Evolutionary conservation across 2,888 invertebrate species (phyloP).

Genomic region (Nipponacmea schrenckii): DNA sequence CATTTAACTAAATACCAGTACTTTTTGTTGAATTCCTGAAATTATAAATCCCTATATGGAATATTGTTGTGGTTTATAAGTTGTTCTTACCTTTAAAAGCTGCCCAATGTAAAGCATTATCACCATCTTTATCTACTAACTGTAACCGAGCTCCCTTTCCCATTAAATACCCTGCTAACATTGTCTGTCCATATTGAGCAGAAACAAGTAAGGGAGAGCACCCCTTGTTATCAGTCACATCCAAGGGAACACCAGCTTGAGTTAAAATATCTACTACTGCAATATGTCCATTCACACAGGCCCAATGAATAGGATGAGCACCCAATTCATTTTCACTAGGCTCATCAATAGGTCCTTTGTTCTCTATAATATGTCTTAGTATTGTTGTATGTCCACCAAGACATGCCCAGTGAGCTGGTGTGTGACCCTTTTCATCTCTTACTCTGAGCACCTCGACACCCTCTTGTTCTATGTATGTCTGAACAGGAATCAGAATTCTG

Average conservation of each 20-base stretch:
- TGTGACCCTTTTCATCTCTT: constrained; percentile 91
- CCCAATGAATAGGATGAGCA: constrained; percentile 93
- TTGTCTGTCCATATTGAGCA: constrained; percentile 91
- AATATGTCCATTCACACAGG: constrained; percentile 90
- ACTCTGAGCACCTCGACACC: constrained; percentile 79
- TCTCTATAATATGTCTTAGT: constrained; percentile 85
- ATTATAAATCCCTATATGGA: neutral
- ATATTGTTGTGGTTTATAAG: too few relatives aligned
- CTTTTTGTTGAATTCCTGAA: too few relatives aligned
- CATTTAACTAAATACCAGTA: too few relatives aligned
- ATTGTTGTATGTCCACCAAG: constrained; percentile 90
- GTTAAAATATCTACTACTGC: constrained; percentile 82
- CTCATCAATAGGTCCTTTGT: constrained; percentile 81
- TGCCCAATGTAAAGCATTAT: constrained; percentile 93
- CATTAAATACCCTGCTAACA: constrained; percentile 87
- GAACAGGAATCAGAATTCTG: constrained; percentile 85
- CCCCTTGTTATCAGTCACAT: constrained; percentile 88
- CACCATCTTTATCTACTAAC: constrained; percentile 90
- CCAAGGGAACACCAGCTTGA: constrained; percentile 82
- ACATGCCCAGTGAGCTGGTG: constrained; percentile 92
- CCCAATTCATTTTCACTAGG: constrained; percentile 89
- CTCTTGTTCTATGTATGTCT: constrained; percentile 83
- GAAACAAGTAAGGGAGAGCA: constrained; percentile 87
- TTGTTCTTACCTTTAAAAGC: constrained; percentile 80
- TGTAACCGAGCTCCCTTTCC: constrained; percentile 90